Percentiles rank a stretch among this genome's conserved stretches.
These are phyloP conservation scores for Callimorpha dominula DNA, from an alignment of 2,888 invertebrate species.

Conservation along the genomic window DNA sequence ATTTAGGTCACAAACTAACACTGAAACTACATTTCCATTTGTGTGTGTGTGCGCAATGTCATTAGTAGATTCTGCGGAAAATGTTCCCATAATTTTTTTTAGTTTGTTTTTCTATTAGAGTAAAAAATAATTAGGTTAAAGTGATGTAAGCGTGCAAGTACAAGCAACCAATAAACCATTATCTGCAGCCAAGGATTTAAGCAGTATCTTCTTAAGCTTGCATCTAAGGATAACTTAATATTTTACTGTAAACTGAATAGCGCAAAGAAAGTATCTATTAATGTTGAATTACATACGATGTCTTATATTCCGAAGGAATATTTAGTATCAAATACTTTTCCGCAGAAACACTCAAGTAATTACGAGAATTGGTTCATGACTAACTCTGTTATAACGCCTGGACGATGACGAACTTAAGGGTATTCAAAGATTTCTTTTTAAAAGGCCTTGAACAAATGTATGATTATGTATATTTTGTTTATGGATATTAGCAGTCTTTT, in stretches of 20 bases:
- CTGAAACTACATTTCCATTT: neutral
- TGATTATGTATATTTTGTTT: too few relatives aligned
- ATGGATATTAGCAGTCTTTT: neutral
- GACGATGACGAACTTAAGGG: neutral
- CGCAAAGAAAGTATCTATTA: too few relatives aligned
- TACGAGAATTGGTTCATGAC: conserved; percentile 3
- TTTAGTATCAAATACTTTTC: too few relatives aligned
- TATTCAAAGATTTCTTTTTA: neutral
- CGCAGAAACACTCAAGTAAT: neutral
- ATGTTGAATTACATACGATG: too few relatives aligned
- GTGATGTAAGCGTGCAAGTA: neutral
- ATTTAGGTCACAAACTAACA: neutral
- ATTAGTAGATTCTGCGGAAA: neutral
- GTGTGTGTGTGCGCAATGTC: too few relatives aligned
- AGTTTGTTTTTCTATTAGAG: neutral
- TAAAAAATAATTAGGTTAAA: neutral
- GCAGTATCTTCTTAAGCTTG: too few relatives aligned
- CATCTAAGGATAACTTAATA: too few relatives aligned
- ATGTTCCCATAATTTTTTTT: neutral
- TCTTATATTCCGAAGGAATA: neutral
- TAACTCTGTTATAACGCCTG: neutral
- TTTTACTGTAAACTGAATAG: too few relatives aligned
- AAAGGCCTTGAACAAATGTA: too few relatives aligned
- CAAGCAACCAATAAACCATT: neutral
- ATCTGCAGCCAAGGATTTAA: too few relatives aligned